Evolutionary conservation across 1,140 invertebrate species (phyloP).

Genomic region (Bombus difficillimus): DNA sequence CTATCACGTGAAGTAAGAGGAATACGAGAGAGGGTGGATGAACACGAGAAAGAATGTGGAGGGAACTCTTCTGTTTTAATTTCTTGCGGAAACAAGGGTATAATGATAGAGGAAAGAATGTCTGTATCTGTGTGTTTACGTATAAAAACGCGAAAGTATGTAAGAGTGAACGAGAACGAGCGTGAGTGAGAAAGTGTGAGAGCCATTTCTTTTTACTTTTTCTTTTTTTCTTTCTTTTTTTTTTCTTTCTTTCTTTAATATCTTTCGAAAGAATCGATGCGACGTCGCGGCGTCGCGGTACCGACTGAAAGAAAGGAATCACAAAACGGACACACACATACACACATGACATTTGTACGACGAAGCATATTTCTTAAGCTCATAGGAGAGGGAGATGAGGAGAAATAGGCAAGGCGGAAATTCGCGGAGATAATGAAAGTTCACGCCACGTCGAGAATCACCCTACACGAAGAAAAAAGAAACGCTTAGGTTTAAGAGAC

Average conservation of each 20-base stretch:
- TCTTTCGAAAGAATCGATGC: conserved; percentile 47
- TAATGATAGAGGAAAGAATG: conserved; percentile 15
- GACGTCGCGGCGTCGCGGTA: not conserved
- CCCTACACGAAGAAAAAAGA: not conserved
- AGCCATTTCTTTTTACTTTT: conserved; percentile 9
- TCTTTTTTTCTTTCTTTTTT: not conserved
- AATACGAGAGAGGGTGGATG: conserved; percentile 44
- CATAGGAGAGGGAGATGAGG: not conserved
- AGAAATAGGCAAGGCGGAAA: not conserved
- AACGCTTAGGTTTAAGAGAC: not conserved
- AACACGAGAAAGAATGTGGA: conserved; percentile 16
- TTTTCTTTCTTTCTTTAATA: not conserved
- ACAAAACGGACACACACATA: too few relatives aligned
- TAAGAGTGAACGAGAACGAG: not conserved
- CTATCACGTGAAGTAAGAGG: conserved; percentile 11
- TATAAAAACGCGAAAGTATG: not conserved
- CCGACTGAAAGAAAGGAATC: too few relatives aligned
- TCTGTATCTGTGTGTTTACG: not conserved
- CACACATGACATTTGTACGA: conserved; percentile 29
- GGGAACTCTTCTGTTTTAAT: conserved; percentile 53
- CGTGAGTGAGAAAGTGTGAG: not conserved
- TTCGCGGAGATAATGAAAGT: not conserved
- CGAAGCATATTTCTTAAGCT: conserved; percentile 4
- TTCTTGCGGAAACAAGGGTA: conserved; percentile 73
- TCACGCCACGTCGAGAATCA: not conserved